phyloP scores from a whole-genome alignment of 2,113 vertebrate species.

The Xenopus tropicalis region DNA sequence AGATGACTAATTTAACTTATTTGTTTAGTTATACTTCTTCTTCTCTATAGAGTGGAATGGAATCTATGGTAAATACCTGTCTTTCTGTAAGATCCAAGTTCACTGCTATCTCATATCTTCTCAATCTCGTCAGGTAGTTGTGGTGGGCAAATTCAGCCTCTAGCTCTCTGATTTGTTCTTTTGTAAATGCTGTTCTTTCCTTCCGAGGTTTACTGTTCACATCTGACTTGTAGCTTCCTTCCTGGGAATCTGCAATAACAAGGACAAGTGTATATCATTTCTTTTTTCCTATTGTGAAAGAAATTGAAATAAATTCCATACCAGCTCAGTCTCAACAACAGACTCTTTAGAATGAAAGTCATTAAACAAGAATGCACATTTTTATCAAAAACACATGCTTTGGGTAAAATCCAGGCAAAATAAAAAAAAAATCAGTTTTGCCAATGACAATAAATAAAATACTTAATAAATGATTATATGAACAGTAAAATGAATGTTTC shows the following conservation, averaged over 20 bases:
- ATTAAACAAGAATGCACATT: background rate
- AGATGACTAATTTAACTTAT: no score
- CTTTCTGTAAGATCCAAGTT: slow-evolving; percentile 97
- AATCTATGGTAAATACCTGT: slow-evolving; percentile 74
- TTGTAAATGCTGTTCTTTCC: slow-evolving; percentile 97
- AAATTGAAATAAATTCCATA: background rate
- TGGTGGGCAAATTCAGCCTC: slow-evolving; percentile 98
- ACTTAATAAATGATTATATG: background rate
- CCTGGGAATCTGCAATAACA: slow-evolving; percentile 84
- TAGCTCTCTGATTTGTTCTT: slow-evolving; percentile 96
- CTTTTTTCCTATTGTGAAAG: background rate
- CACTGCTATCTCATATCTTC: slow-evolving; percentile 96
- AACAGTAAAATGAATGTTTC: background rate
- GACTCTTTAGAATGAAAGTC: background rate
- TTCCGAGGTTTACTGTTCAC: slow-evolving; percentile 96
- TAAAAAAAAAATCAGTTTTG: background rate
- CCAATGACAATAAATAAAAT: background rate
- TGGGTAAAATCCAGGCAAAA: background rate
- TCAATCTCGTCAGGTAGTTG: slow-evolving; percentile 95
- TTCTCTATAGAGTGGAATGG: no score
- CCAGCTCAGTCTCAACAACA: background rate
- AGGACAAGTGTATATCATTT: slow-evolving; percentile 37
- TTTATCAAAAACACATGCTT: slow-evolving; percentile 17
- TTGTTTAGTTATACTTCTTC: no score
- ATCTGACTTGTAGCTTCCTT: slow-evolving; percentile 94